Evolutionary conservation across 2,113 vertebrate species (phyloP).

Genomic region (Gopherus flavomarginatus): DNA sequence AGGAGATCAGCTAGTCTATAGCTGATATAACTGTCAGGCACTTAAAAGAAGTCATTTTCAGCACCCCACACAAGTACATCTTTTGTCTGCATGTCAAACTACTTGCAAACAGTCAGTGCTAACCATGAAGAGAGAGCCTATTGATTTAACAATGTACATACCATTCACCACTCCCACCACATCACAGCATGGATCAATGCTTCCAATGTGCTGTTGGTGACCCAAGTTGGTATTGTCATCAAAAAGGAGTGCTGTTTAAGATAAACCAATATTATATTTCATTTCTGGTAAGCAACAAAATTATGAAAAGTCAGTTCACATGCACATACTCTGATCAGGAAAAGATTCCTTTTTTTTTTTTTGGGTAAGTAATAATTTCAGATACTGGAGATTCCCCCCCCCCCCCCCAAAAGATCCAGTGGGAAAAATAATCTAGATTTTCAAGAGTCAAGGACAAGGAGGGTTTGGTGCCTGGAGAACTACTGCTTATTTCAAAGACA

Average conservation of each 20-base stretch:
- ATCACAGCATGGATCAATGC: slow-evolving; percentile 96
- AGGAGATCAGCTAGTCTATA: not conserved
- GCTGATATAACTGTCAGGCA: not conserved
- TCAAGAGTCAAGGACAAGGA: not conserved
- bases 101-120: not conserved
- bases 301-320: not conserved
- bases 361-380: not conserved
- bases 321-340: not conserved
- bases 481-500: not conserved
- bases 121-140: rapidly evolving
- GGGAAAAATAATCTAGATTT: not conserved
- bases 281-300: not conserved
- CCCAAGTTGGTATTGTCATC: slow-evolving; percentile 87
- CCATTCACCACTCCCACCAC: slow-evolving; percentile 94
- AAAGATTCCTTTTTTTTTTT: not conserved
- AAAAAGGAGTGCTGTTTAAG: slow-evolving; percentile 91
- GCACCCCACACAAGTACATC: not conserved
- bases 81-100: not conserved
- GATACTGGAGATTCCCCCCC: not conserved
- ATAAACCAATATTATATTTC: slow-evolving; percentile 1
- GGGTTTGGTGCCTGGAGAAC: not conserved
- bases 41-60: not conserved
- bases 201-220: slow-evolving; percentile 95
- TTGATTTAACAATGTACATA: slow-evolving; percentile 69
- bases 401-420: not conserved